Evolutionary conservation across 2,888 invertebrate genomes (phyloP), one percentile per base, ranked within the genome.

Genomic region (Abscondita cerata): DNA sequence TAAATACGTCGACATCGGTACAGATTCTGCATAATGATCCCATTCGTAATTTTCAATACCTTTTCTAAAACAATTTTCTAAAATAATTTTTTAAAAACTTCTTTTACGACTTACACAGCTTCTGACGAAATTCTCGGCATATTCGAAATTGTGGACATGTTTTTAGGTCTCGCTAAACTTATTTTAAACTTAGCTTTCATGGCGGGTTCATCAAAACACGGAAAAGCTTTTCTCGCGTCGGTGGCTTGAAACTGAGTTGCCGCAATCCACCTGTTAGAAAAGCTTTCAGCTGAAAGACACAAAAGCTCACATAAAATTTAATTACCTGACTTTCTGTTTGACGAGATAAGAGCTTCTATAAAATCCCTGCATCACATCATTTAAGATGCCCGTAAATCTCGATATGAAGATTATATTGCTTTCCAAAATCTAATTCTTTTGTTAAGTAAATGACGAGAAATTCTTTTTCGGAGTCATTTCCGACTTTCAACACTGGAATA

Each of bases 1-100:
- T 34, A 96, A 81, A 74, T 95, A 96, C 0, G 94, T 93, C n/a
- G 92, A 92, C 94, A 95, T 96, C 11, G 90, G 91, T 0, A 93
- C 82, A 0, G 93, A 91, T 71, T 88, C 87, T 8, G 88, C 83
- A 75, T 89, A 94, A 70, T 88, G 86, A 73, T 95, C 95, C 87
- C 90, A 92, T 0, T 86, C 83, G 80, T 91, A 93, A 52, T 85
- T 82, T 1, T 83, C 79, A 8, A 89, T 70, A 1, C 79, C 82
- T 33, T 83, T 79, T 13, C 90, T 91, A 77, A 18, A 62, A 55
- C 19, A 13, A 34, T 20, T 16, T 19, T n/a, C 13, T 15, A 19
- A 12, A 5, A 36, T 5, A 36, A 36, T n/a, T n/a, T n/a, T n/a
- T n/a, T 11, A 36, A 36, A 12, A 36, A n/a, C 36, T 6, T 36